Base-by-base conservation (phyloP, 2,888 invertebrate species). In the Heliconius ismenius region DNA sequence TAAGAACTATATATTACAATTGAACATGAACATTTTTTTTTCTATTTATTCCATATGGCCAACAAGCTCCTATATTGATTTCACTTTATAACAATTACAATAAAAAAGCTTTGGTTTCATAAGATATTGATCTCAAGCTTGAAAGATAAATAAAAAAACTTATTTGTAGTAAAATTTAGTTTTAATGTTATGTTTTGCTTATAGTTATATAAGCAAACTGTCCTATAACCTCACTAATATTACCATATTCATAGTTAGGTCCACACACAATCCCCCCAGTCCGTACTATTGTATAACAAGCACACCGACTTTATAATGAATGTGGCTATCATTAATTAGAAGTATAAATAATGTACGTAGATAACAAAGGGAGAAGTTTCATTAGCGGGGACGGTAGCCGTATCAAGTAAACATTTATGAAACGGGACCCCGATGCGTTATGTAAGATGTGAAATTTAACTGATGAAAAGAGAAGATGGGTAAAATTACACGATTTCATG, bases 351-450 rank as follows among this genome's bases (percentile, higher is more conserved):
- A 77, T 77, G 74, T 77, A 75, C 70, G 49, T 58, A 75, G 79
- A 80, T 78, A 81, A 80, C 78, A 80, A 79, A 79, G 78, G 84
- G 83, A 84, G 85, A 64, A 86, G 86, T 89, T 89, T 90, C 88
- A 90, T 90, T 88, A 89, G 82, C 82, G 80, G 82, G 85, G 84
- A 84, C 84, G 83, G 83, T 82, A 62, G 32, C 83, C 83, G 88
- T 89, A 90, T 90, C 86, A 90, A 87, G 65, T 65, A 65, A 89
- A 86, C 86, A 86, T 83, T 85, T 84, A 85, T 85, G 84, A 82
- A 83, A 79, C 83, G 79, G 84, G 86, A 87, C 87, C 86, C 88
- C 82, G 83, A 75, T 78, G 81, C 80, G 76, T 79, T 70, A 70
- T 24, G 58, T 70, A 32, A 58, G 15, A 58, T 58, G 21, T 28